These are phyloP conservation scores for Muscidifurax raptorellus DNA, from an alignment of 1,140 invertebrate species.

Conservation along the genomic window DNA sequence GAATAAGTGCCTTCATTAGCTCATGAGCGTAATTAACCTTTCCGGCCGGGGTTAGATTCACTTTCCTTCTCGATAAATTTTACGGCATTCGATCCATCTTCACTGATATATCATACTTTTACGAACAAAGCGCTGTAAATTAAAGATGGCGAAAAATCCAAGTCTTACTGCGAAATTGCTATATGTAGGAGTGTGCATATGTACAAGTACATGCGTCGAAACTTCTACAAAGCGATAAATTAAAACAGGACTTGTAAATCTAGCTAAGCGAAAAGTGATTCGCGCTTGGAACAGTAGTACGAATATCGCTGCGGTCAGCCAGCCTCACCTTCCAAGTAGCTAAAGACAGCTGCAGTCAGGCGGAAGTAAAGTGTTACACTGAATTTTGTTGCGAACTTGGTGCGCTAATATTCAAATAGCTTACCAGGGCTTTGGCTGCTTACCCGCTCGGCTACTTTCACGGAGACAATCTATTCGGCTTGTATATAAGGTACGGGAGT, in stretches of 20 bases:
- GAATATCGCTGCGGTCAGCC: constrained; percentile 65
- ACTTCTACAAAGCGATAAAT: too few species aligned
- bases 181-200: too few species aligned
- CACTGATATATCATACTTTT: too few species aligned
- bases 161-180: too few species aligned
- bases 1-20: constrained; percentile 1
- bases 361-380: constrained; percentile 40
- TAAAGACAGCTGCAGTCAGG: constrained; percentile 56
- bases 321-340: constrained; percentile 56
- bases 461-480: background rate
- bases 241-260: too few species aligned
- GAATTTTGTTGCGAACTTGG: too few species aligned
- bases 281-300: constrained; percentile 56
- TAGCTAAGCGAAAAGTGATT: background rate
- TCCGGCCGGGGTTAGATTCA: background rate
- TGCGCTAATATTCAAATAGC: background rate
- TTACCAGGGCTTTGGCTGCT: background rate
- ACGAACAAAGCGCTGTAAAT: background rate
- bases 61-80: background rate
- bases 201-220: too few species aligned
- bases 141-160: too few species aligned
- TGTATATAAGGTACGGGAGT: background rate
- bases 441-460: background rate
- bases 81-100: background rate
- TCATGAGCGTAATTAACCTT: constrained; percentile 14